phyloP scores from a whole-genome alignment of 2,797 vertebrate species.

The Chiroxiphia lanceolata region DNA sequence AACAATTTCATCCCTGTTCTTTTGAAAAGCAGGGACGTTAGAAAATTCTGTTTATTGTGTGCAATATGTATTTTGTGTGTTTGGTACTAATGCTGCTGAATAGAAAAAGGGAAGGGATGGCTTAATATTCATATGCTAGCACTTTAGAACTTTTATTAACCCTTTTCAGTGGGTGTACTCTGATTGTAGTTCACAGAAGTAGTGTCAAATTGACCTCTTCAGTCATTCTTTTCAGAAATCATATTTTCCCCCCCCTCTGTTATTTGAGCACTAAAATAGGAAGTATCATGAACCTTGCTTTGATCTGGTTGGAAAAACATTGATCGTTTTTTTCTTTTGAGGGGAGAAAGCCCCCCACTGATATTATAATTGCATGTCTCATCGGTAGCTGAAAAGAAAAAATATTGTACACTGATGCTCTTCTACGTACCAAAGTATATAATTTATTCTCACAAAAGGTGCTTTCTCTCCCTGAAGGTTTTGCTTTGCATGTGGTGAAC shows the following conservation, averaged over 20 bases:
- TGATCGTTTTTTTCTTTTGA: background rate
- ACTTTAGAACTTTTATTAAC: background rate
- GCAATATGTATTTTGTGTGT: background rate
- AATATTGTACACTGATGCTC: background rate
- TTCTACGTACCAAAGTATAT: background rate
- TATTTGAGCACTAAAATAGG: background rate
- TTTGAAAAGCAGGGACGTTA: background rate
- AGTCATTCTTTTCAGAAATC: background rate
- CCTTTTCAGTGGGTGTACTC: background rate
- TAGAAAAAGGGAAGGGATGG: background rate
- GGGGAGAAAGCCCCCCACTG: background rate
- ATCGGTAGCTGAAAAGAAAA: background rate
- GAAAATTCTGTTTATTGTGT: background rate
- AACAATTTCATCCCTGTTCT: background rate
- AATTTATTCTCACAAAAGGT: background rate
- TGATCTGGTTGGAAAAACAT: background rate
- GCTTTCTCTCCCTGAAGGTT: background rate
- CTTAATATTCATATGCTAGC: background rate
- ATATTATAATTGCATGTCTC: background rate
- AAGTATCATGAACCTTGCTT: background rate
- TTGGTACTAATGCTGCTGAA: background rate
- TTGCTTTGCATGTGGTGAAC: background rate
- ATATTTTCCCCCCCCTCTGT: accelerated
- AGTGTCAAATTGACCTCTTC: background rate
- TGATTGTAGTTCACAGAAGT: background rate